Base-by-base conservation (phyloP, 2,888 invertebrate species). In the Julus scandinavius region DNA sequence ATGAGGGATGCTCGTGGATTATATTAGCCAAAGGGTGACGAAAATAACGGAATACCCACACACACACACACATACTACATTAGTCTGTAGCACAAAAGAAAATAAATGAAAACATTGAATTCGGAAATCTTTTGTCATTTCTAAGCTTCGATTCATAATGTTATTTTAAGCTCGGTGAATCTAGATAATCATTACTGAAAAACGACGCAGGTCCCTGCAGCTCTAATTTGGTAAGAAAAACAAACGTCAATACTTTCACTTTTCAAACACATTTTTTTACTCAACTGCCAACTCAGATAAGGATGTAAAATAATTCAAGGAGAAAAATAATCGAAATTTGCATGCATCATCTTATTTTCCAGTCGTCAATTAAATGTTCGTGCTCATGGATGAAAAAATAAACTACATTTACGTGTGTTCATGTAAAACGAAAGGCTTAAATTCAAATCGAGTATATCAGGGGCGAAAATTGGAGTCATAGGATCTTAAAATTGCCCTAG, bases 1-100 rank as follows among this genome's bases (percentile, higher is more conserved):
- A 83, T 29, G 40, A 83, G 40, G 29, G 83, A 40, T 83, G 83
- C 29, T 83, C 38, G 17, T 20, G 83, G 40, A 54, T 54, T 54
- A 54, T 54, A 54, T 54, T 54, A 54, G 54, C 54, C 54, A 54
- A 54, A 83, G 40, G 83, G 83, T 83, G 83, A 83, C 83, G 83
- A 83, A 40, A 83, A 83, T 40, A 40, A 83, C 83, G 2, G n/a
- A 63, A n/a, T 15, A 63, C 29, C 29, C 29, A 29, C 29, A 29
- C 29, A 29, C 29, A 29, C 29, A 29, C 49, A 7, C 49, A 7
- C 29, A 7, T 13, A 7, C 49, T 49, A 7, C 9, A 49, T 13
- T 49, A 49, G 49, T 49, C 49, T 7, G 13, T 29, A 29, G 45
- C 45, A 45, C 45, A 54, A 54, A 54, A 54, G 54, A 45, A 54